Base-by-base conservation (phyloP, 92 coral and sea anemone genomes). In the Heliopora coerulea region DNA sequence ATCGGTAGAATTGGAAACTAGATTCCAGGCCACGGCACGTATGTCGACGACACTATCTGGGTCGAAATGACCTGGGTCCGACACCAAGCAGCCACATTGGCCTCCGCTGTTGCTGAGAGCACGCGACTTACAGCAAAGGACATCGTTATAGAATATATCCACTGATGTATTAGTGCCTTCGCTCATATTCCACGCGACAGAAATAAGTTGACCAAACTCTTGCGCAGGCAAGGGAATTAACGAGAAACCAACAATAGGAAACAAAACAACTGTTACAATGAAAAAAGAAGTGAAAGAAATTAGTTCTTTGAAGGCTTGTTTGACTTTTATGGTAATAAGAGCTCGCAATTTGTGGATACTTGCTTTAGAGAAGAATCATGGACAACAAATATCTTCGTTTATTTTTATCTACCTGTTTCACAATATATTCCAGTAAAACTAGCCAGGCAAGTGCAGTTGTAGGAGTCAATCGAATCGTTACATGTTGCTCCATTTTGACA, bases 131-230 rank as follows among this genome's bases (percentile, higher is more conserved):
- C 25, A 31, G 20, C 59, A 27, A 1, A 14, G 29, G 31, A 64
- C 46, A 14, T 65, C 68, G 49, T 83, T 78, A 1, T 81, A 68
- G 13, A 52, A 40, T 26, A 83, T 27, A 8, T 29, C n/a, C 50
- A 88, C 85, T 1, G 97, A 80, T 0, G 88, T 96, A 46, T 88
- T 86, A 0, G 97, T 88, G 4, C 97, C 97, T 20, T 62, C 34
- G 7, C 65, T 30, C 91, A 91, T 86, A 7, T 73, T 74, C 86
- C 95, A 91, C 20, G 28, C 15, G 52, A 86, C 56, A 2, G 29
- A 15, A 19, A 89, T 56, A 12, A 54, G 32, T 0, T 65, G 24
- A 7, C 89, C 88, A 46, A 57, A 66, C 30, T 17, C 30, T 17
- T 56, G 62, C 26, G 30, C 62, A 56, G 62, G 23, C 62, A 56